A percentile compares a stretch with the other conserved stretches of the same genome.
These are phyloP conservation scores for Collichthys lucidus DNA, from an alignment of 2,113 vertebrate species.

Conservation along the genomic window DNA sequence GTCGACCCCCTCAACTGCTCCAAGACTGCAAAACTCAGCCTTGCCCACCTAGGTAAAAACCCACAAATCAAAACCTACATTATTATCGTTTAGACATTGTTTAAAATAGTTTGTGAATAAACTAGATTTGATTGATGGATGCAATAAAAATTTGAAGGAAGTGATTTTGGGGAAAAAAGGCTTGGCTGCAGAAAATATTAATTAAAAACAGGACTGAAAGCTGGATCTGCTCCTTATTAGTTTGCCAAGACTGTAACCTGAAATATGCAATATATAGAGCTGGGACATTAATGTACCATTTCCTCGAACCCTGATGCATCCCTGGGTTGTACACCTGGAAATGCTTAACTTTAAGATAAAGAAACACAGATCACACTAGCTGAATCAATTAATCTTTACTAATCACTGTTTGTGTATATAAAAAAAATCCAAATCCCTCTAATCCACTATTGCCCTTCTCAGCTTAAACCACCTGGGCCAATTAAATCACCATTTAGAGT, in stretches of 20 bases:
- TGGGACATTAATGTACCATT: constrained; percentile 8
- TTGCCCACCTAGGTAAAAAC: constrained; percentile 92
- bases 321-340: constrained; percentile 42
- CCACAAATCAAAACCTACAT: background rate
- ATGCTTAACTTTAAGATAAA: constrained; percentile 43
- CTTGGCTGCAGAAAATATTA: constrained; percentile 61
- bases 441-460: constrained; percentile 27
- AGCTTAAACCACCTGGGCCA: constrained; percentile 30
- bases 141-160: constrained; percentile 18
- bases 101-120: constrained; percentile 31
- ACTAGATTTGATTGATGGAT: constrained; percentile 37
- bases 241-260: constrained; percentile 41
- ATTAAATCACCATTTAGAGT: constrained; percentile 50
- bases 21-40: constrained; percentile 90
- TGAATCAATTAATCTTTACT: constrained; percentile 38
- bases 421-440: constrained; percentile 35
- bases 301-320: constrained; percentile 13
- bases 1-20: constrained; percentile 89
- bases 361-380: constrained; percentile 10
- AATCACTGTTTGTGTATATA: constrained; percentile 41
- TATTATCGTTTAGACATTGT: constrained; percentile 30
- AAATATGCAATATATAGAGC: constrained; percentile 41
- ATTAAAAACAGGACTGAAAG: constrained; percentile 47
- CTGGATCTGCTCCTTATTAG: constrained; percentile 25
- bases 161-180: constrained; percentile 26